Evolutionary conservation across 2,797 vertebrate genomes (phyloP).

Genomic region (Tragelaphus eurycerus): DNA sequence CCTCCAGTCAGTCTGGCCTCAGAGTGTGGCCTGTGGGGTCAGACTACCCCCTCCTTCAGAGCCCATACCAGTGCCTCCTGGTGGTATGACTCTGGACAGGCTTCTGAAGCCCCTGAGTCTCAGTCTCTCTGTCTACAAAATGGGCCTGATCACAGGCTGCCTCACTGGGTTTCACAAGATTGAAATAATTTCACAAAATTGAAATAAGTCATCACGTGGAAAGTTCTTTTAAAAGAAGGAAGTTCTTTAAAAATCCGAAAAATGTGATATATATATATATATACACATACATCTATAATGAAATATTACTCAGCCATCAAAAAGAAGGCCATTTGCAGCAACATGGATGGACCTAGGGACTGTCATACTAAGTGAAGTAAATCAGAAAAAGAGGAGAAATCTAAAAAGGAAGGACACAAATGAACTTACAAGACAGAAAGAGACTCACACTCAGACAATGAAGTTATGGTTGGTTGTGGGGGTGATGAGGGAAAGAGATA

Average conservation of each 20-base stretch:
- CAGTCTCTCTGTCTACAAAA: background rate
- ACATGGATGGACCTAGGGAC: background rate
- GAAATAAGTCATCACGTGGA: background rate
- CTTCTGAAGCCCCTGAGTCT: background rate
- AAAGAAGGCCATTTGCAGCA: background rate
- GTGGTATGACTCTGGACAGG: background rate
- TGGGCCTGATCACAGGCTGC: background rate
- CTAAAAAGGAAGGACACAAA: background rate
- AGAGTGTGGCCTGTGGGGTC: background rate
- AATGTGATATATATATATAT: no score
- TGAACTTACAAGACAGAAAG: background rate
- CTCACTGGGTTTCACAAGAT: background rate
- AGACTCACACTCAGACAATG: background rate
- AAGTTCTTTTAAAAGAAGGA: background rate
- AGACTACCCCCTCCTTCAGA: background rate
- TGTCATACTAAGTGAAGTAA: no score
- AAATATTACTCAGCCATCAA: background rate
- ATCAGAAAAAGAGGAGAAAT: background rate
- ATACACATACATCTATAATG: no score
- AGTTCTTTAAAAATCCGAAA: no score
- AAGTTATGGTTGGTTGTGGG: background rate
- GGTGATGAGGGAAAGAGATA: background rate
- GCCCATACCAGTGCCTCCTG: background rate
- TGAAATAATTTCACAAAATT: background rate
- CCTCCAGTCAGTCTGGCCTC: background rate